A percentile compares a stretch with the other conserved stretches of the same genome.
phyloP scores from a whole-genome alignment of 1,140 invertebrate species.

The Drosophila obscura region DNA sequence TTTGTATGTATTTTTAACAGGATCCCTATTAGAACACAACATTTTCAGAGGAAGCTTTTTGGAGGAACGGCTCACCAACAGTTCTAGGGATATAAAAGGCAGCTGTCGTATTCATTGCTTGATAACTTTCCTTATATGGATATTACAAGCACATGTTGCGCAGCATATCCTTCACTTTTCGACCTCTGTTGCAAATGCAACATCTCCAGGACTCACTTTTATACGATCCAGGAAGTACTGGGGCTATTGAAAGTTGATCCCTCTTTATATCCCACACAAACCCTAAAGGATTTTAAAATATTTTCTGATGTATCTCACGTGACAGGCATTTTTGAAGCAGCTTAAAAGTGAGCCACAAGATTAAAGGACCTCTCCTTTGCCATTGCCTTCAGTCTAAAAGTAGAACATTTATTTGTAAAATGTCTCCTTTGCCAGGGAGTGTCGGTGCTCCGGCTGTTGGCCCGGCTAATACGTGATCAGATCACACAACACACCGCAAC shows the following conservation, averaged over 20 bases:
- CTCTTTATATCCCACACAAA: too few species aligned
- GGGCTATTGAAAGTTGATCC: too few species aligned
- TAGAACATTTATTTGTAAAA: slow-evolving; percentile 29
- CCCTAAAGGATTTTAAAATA: neutral
- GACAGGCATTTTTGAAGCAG: neutral
- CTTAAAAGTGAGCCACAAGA: slow-evolving; percentile 12
- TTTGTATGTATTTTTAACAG: too few species aligned
- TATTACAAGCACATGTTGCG: neutral
- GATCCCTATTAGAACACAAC: too few species aligned
- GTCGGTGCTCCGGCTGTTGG: slow-evolving; percentile 17
- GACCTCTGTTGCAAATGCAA: neutral
- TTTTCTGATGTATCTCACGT: slow-evolving; percentile 6
- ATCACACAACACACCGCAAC: slow-evolving; percentile 52
- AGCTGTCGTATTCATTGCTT: too few species aligned
- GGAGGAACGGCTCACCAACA: too few species aligned
- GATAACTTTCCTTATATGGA: neutral
- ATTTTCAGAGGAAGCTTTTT: too few species aligned
- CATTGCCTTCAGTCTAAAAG: slow-evolving; percentile 6
- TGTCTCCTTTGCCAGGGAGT: slow-evolving; percentile 5
- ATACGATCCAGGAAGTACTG: too few species aligned
- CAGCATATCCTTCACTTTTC: neutral
- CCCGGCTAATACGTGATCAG: slow-evolving; percentile 43
- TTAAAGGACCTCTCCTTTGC: slow-evolving; percentile 14
- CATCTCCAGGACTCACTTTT: too few species aligned
- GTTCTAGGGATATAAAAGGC: too few species aligned